These are phyloP conservation scores for Natrix natrix DNA, from an alignment of 2,797 vertebrate species.

Conservation along the genomic window DNA sequence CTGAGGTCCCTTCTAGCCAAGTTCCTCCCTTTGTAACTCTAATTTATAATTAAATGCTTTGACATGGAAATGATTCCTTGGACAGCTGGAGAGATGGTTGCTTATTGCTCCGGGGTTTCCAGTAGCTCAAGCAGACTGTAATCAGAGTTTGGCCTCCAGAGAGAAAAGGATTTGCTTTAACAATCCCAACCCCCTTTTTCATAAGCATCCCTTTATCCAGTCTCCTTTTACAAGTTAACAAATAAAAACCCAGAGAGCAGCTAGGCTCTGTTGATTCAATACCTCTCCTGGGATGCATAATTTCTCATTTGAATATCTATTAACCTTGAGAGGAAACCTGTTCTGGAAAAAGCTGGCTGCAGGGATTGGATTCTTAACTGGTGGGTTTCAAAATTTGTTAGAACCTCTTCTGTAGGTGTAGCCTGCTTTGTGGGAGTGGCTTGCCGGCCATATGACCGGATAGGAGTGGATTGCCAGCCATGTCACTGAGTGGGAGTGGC, in stretches of 20 bases:
- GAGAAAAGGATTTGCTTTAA: neutral
- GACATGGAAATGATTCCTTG: slow-evolving; percentile 24
- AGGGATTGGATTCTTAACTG: neutral
- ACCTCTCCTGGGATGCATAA: slow-evolving; percentile 38
- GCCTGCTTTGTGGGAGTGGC: too few species aligned
- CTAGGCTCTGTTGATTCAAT: slow-evolving; percentile 44
- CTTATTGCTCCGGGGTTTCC: slow-evolving; percentile 2
- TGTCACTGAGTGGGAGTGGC: too few species aligned
- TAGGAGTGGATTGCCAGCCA: too few species aligned
- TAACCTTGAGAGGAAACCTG: slow-evolving; percentile 18
- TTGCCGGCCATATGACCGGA: too few species aligned
- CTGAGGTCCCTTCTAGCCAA: neutral
- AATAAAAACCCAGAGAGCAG: slow-evolving; percentile 34
- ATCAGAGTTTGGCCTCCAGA: neutral
- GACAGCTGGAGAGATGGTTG: slow-evolving; percentile 9
- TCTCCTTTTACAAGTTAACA: slow-evolving; percentile 39
- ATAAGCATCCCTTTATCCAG: neutral
- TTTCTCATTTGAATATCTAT: slow-evolving; percentile 54
- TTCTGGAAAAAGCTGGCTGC: neutral
- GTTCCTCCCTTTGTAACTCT: neutral
- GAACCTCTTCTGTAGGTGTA: too few species aligned
- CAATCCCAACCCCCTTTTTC: neutral
- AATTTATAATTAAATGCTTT: slow-evolving; percentile 32
- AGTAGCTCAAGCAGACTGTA: neutral
- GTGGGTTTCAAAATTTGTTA: too few species aligned